Evolutionary conservation across 2,113 vertebrate species (phyloP).

Genomic region (Pleuronectes platessa): DNA sequence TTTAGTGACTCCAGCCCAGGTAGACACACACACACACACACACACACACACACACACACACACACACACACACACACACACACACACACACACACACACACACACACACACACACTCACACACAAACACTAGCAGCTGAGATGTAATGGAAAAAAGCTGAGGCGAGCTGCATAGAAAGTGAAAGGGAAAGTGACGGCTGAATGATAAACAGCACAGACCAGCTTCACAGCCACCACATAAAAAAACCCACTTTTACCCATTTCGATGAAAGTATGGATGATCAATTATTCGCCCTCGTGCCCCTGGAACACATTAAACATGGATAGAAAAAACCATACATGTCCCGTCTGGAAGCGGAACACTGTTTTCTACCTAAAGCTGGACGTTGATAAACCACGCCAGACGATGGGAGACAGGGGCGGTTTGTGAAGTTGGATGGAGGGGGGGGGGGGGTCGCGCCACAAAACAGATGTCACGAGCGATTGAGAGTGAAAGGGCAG

Average conservation of each 20-base stretch:
- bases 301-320: conserved; percentile 58
- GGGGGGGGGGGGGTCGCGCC: conserved; percentile 10
- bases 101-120: conserved; percentile 1
- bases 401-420: conserved; percentile 28
- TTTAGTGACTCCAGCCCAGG: conserved; percentile 4
- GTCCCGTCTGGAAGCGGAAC: conserved; percentile 4
- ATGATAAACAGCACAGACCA: conserved; percentile 52
- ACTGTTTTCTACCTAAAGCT: conserved; percentile 40
- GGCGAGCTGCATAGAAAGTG: conserved; percentile 15
- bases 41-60: conserved; percentile 8
- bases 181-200: conserved; percentile 46
- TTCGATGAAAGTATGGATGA: conserved; percentile 54
- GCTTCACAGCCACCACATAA: conserved; percentile 56
- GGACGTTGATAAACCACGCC: conserved; percentile 37
- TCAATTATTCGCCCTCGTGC: conserved; percentile 55
- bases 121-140: conserved; percentile 26
- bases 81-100: conserved; percentile 6
- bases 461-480: conserved; percentile 69
- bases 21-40: conserved; percentile 6
- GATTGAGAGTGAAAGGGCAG: conserved; percentile 63
- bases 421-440: too few species aligned
- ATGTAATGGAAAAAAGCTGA: conserved; percentile 15
- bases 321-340: conserved; percentile 53
- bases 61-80: neutral
- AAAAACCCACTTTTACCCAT: conserved; percentile 53